A percentile compares a stretch with the other conserved stretches of the same genome.
These are phyloP conservation scores for Drosophila willistoni DNA, from an alignment of 1,140 invertebrate genomes.

Conservation along the genomic window DNA sequence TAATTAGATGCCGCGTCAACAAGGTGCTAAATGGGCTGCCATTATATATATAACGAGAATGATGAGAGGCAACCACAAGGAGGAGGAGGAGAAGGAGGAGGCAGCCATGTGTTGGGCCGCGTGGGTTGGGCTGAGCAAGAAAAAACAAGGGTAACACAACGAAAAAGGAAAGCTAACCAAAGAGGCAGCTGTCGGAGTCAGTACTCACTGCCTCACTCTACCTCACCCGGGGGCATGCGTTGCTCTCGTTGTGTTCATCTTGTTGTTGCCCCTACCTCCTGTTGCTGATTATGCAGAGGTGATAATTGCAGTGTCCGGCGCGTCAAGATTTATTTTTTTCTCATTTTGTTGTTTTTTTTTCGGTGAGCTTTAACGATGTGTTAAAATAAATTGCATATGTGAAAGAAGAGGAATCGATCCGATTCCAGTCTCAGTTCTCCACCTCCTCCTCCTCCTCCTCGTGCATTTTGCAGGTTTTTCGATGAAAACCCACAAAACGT, in stretches of 20 bases:
- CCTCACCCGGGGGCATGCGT: constrained; percentile 64
- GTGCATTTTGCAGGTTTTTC: neutral
- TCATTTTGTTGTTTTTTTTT: constrained; percentile 71
- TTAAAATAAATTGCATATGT: constrained; percentile 81
- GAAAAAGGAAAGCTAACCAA: constrained; percentile 54
- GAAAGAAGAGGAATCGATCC: constrained; percentile 14
- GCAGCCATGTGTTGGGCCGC: constrained; percentile 39
- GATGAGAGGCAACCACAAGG: neutral
- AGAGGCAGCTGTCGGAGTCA: constrained; percentile 51
- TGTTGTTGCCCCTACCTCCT: constrained; percentile 22
- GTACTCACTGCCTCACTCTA: constrained; percentile 1
- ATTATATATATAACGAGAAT: constrained; percentile 38
- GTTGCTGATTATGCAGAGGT: constrained; percentile 77
- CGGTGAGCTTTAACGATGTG: constrained; percentile 78
- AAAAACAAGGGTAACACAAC: constrained; percentile 31
- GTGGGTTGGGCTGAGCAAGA: constrained; percentile 37
- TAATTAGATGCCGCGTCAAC: constrained; percentile 82
- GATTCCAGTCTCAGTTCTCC: constrained; percentile 5
- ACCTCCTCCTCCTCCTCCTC: neutral
- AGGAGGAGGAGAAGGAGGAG: neutral
- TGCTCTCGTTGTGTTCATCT: constrained; percentile 67
- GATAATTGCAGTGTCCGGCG: constrained; percentile 80
- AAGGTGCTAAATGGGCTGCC: constrained; percentile 78
- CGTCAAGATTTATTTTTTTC: constrained; percentile 77
- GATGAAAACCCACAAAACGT: constrained; percentile 75